Evolutionary conservation across 1,140 invertebrate species (phyloP), one percentile per base, ranked within the genome.

Genomic region (Scaptomyza pallida): DNA sequence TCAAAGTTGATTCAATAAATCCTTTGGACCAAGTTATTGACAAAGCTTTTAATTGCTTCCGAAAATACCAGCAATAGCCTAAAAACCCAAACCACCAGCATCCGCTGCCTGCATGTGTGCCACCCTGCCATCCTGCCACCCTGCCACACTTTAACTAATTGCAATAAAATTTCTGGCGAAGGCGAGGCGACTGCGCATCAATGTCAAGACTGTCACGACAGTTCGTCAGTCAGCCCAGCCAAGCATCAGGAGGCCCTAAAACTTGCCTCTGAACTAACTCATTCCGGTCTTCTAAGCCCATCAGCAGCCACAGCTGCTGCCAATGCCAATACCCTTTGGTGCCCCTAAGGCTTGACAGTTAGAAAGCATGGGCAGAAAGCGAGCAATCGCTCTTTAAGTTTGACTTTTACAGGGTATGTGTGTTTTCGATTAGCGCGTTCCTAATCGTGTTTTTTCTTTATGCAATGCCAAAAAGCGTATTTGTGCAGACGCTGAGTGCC

Each of bases 41-140:
- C 71, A 73, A 73, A 70, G 57, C 72, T 70, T 70, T 74, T 74
- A 74, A 74, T 74, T 74, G 72, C 72, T 70, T 74, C 59, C 59
- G 47, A 70, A 72, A 55, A 60, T 65, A 19, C 5, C 57, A 61
- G 30, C 52, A 21, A 17, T 12, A 47, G 50, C 19, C 16, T 6
- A 35, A 35, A 9, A 37, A 3, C 45, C 21, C n/a, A 15, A 15
- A 16, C 12, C 10, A 47, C 50, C 50, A 37, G 9, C 51, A 16
- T 13, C 43, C 16, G 26, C 48, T 15, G 5, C 23, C 57, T 60
- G 64, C 64, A 64, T 56, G 43, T 63, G 41, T 26, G 35, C n/a
- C n/a, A n/a, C n/a, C n/a, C n/a, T n/a, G n/a, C n/a, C n/a, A n/a
- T n/a, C n/a, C n/a, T n/a, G n/a, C n/a, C n/a, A n/a, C 43, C 23